Conservation (phyloP, 2,888 invertebrate genomes). For the Caenorhabditis virilis region DNA sequence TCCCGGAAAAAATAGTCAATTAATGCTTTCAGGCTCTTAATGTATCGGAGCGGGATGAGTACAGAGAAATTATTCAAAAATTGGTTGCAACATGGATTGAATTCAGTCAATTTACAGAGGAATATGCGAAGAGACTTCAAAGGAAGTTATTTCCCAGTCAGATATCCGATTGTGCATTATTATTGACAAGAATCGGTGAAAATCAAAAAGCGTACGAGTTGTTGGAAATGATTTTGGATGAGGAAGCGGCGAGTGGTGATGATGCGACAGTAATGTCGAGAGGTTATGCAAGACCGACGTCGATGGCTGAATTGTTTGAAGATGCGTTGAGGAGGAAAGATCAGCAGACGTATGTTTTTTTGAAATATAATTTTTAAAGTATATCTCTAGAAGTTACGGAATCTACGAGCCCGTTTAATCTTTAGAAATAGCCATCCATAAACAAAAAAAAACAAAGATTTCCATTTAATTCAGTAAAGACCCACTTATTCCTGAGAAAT, state of each 20-base stretch:
- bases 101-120: conserved; percentile 50
- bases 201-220: conserved; percentile 44
- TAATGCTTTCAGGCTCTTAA: conserved; percentile 36
- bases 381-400: too few relatives aligned
- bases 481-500: too few relatives aligned
- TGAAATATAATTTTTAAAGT: too few relatives aligned
- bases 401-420: too few relatives aligned
- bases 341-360: conserved; percentile 15
- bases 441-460: too few relatives aligned
- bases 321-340: conserved; percentile 39
- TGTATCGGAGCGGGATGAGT: conserved; percentile 43
- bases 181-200: conserved; percentile 48
- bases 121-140: conserved; percentile 34
- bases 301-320: conserved; percentile 47
- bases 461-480: too few relatives aligned
- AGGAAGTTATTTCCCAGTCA: conserved; percentile 44
- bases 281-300: conserved; percentile 16
- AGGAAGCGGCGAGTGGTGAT: conserved; percentile 33
- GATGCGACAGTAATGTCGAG: conserved; percentile 39
- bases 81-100: conserved; percentile 55
- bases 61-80: conserved; percentile 34
- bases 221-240: conserved; percentile 42
- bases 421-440: too few relatives aligned
- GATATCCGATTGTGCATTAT: conserved; percentile 47
- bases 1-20: neutral